Conservation (phyloP, 2,113 vertebrate species). For the Sigmodon hispidus region DNA sequence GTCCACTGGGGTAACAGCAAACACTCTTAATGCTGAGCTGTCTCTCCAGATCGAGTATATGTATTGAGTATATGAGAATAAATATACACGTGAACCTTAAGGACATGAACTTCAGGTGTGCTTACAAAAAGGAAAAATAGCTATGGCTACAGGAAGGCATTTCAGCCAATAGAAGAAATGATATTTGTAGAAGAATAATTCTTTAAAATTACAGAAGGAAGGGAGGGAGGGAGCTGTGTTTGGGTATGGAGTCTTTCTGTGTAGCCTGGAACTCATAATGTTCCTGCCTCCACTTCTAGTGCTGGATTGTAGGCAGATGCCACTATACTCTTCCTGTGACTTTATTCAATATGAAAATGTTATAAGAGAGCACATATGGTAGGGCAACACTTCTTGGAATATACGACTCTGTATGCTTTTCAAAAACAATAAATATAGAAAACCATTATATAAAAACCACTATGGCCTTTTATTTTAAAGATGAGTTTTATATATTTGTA, state of each 20-base stretch:
- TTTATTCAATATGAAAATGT: slow-evolving; percentile 2
- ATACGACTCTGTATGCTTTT: not conserved
- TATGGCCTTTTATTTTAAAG: slow-evolving; percentile 18
- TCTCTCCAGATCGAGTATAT: not conserved
- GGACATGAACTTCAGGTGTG: not conserved
- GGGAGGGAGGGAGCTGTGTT: not conserved
- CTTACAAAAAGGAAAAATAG: slow-evolving; percentile 39
- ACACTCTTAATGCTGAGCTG: not conserved
- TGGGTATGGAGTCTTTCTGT: not conserved
- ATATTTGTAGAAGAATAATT: not conserved
- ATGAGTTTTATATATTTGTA: not conserved
- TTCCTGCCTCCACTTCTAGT: not conserved
- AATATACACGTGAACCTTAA: slow-evolving; percentile 13
- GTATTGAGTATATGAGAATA: not conserved
- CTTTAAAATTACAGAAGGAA: not conserved
- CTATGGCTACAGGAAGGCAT: not conserved
- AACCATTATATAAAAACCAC: not conserved
- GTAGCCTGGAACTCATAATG: not conserved
- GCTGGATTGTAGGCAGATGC: not conserved
- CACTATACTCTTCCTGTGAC: no score
- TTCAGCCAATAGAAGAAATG: not conserved
- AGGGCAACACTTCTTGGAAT: slow-evolving; percentile 16
- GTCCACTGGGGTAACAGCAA: not conserved
- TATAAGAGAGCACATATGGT: not conserved
- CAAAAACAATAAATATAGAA: not conserved